Percentiles rank a stretch among this genome's conserved stretches.
These are phyloP conservation scores for Orius insidiosus DNA, from an alignment of 1,140 invertebrate species.

Conservation along the genomic window DNA sequence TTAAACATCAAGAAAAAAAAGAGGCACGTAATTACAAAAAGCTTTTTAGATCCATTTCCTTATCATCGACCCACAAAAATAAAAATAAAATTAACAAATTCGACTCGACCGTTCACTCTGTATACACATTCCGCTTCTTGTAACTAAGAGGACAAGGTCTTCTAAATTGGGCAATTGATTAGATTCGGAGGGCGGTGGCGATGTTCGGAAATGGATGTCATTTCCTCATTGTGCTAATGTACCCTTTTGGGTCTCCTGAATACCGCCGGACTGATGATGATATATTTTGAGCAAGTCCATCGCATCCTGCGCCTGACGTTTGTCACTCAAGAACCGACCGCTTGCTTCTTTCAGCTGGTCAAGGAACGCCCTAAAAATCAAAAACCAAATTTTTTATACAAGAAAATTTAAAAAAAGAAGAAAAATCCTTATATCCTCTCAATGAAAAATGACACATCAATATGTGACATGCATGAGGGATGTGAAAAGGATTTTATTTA, in stretches of 20 bases:
- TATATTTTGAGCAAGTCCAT: slow-evolving; percentile 51
- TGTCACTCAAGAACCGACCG: slow-evolving; percentile 57
- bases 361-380: slow-evolving; percentile 44
- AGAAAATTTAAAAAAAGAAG: slow-evolving; percentile 10
- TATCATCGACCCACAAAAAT: too few relatives aligned
- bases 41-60: too few relatives aligned
- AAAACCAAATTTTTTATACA: too few relatives aligned
- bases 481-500: slow-evolving; percentile 4
- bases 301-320: slow-evolving; percentile 65
- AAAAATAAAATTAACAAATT: too few relatives aligned
- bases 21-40: too few relatives aligned
- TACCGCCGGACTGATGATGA: slow-evolving; percentile 19
- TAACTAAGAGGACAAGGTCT: too few relatives aligned
- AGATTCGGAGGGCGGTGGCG: too few relatives aligned
- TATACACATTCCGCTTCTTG: too few relatives aligned
- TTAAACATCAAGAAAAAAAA: too few relatives aligned
- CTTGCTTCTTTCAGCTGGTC: slow-evolving; percentile 69
- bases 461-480: background rate
- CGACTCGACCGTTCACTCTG: too few relatives aligned
- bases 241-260: slow-evolving; percentile 16
- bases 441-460: slow-evolving; percentile 1
- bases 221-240: slow-evolving; percentile 14
- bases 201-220: too few relatives aligned
- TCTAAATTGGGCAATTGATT: too few relatives aligned
- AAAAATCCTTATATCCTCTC: slow-evolving; percentile 3